phyloP scores from a whole-genome alignment of 2,113 vertebrate genomes.

The Tangachromis dhanisi region DNA sequence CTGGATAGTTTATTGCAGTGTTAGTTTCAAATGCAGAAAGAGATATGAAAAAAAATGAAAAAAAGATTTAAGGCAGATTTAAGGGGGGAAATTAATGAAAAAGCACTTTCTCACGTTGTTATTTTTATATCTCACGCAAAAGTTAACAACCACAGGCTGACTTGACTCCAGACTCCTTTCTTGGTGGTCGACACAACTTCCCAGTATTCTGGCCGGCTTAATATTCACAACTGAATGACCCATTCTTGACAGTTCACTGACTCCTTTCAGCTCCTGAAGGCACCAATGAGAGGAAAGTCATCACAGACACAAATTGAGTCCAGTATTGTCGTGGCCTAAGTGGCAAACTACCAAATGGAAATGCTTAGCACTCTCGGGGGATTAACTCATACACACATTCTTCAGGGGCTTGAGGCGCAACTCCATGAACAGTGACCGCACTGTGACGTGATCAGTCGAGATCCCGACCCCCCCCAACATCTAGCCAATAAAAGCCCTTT shows the following conservation, averaged over 20 bases:
- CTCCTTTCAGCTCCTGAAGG: conserved; percentile 50
- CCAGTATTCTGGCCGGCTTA: conserved; percentile 41
- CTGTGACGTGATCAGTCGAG: conserved; percentile 49
- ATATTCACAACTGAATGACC: conserved; percentile 66
- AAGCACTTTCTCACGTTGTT: not conserved
- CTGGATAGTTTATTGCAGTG: not conserved
- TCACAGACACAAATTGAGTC: conserved; percentile 3
- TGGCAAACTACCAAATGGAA: conserved; percentile 31
- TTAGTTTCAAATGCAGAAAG: not conserved
- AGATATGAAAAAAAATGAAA: not conserved
- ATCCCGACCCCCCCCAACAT: not conserved
- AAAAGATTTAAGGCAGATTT: not conserved
- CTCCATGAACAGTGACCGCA: conserved; percentile 50
- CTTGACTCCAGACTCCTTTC: not conserved
- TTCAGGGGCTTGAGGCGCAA: conserved; percentile 37
- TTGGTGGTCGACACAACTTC: conserved; percentile 10
- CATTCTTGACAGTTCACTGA: conserved; percentile 63
- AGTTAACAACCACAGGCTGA: not conserved
- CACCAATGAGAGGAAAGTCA: conserved; percentile 49
- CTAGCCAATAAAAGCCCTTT: conserved; percentile 47
- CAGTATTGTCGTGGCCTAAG: conserved; percentile 10
- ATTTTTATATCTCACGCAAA: not conserved
- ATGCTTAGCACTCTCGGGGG: conserved; percentile 23
- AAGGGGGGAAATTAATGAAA: not conserved
- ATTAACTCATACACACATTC: conserved; percentile 61